Base-by-base conservation (phyloP, 1,140 invertebrate species). In the Tetragonula clypearis region DNA sequence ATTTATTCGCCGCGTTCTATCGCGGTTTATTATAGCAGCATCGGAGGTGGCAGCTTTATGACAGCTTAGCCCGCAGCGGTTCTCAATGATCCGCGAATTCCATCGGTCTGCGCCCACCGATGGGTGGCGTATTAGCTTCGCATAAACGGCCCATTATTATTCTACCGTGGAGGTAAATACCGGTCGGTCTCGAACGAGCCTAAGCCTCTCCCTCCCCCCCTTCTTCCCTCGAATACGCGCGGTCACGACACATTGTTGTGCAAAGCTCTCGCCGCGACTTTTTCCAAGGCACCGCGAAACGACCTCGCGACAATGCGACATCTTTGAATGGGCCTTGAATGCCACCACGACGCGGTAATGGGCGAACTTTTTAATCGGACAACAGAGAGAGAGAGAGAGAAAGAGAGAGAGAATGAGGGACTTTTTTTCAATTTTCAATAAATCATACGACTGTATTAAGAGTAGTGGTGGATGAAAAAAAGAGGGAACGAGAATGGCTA, bases 351-450 rank as follows among this genome's bases (percentile, higher is more conserved):
- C 82, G 84, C 74, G 82, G 86, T 89, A 89, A 89, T 89, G 90
- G 90, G 86, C 86, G 76, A 86, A 89, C 88, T 89, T 90, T 90
- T 89, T 90, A 83, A 87, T 86, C 81, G 73, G 72, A 77, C 77
- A 56, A 56, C 53, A 23, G 58, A 76, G n/a, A 66, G 41, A 26
- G 35, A 5, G 19, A 21, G n/a, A 19, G 35, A 26, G 68, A 23
- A 35, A 11, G 14, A 14, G 14, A 56, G 21, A 49, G 23, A 9
- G 35, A 74, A 19, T 30, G 62, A 55, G 21, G 35, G 55, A 56
- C 17, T 8, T 23, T 69, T 79, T 87, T 79, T 58, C 30, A 74
- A 69, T 60, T 82, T 86, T 88, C 78, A 86, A 88, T 88, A 88
- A 88, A 88, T 88, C 84, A 86, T 86, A 86, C 71, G 84, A 80